phyloP scores from a whole-genome alignment of 2,113 vertebrate species.

The Ursus arctos region DNA sequence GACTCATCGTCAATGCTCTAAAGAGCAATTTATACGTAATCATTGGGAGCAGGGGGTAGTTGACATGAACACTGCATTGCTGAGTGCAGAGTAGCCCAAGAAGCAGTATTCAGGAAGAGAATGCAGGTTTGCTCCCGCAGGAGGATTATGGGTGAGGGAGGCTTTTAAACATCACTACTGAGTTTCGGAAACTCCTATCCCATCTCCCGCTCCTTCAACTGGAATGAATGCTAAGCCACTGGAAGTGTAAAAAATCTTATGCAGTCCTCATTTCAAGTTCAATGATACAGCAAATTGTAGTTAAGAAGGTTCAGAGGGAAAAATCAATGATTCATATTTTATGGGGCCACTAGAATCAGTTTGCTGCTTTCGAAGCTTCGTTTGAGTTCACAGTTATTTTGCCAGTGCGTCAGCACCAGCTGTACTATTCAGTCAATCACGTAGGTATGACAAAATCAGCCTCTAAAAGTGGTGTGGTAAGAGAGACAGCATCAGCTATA shows the following conservation, averaged over 20 bases:
- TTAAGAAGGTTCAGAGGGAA: neutral
- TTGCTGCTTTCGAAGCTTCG: neutral
- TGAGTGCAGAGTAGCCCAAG: neutral
- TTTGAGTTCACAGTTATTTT: neutral
- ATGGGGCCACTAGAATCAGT: neutral
- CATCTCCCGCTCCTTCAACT: neutral
- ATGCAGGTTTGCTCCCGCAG: neutral
- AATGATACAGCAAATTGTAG: neutral
- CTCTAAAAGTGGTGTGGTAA: neutral
- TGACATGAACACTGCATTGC: neutral
- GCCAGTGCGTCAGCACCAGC: neutral
- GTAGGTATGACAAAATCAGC: neutral
- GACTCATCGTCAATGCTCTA: neutral
- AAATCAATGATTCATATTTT: neutral
- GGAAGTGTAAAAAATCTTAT: neutral
- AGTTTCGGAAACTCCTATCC: neutral
- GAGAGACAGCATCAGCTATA: neutral
- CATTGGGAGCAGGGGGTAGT: neutral
- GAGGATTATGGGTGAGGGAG: neutral
- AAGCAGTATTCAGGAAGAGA: neutral
- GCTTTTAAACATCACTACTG: neutral
- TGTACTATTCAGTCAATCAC: neutral
- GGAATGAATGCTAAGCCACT: neutral
- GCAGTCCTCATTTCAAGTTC: neutral
- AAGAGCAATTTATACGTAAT: neutral